Evolutionary conservation across 2,797 vertebrate species (phyloP), one percentile per base, ranked within the genome.

Genomic region (Hozukius guyotensis): DNA sequence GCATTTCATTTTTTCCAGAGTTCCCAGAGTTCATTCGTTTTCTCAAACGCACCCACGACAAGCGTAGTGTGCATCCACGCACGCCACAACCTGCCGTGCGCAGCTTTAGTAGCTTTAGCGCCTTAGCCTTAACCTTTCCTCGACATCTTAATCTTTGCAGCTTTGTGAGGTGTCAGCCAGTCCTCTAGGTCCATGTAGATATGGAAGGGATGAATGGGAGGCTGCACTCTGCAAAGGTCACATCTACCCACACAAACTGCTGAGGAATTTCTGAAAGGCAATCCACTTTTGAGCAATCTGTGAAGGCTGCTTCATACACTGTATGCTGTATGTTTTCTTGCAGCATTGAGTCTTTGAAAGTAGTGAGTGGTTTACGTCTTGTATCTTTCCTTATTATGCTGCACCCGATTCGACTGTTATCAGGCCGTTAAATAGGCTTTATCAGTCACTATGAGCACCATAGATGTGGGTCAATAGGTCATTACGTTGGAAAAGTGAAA

Each of bases 81-180:
- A 72, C 79, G 56, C 83, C 63, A 46, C 76, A 74, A 60, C 78
- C 86, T 79, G 83, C 27, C 38, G 66, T 72, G 84, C 72, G 82
- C 82, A 25, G 90, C 90, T 91, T 87, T 86, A 75, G 73, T 81
- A 83, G 82, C 87, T 84, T 88, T 82, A 80, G 84, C 75, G 75
- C 82, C 91, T 94, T 89, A 86, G 90, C 83, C 87, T 90, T 87
- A 91, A 87, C 90, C 92, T 94, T 93, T 85, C 83, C 84, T 60
- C 88, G 93, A 93, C 90, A 89, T 88, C 87, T 92, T 94, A 92
- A 94, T 93, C 91, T 93, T 91, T 87, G 84, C 87, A 72, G 76
- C 89, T 90, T 84, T 81, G 82, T 78, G 87, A 90, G 87, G 87
- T 87, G 87, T 90, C 87, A 84, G 84, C 75, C 65, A 8, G 70